Conservation (phyloP, 2,113 vertebrate genomes). For the Pycnonotus jocosus region DNA sequence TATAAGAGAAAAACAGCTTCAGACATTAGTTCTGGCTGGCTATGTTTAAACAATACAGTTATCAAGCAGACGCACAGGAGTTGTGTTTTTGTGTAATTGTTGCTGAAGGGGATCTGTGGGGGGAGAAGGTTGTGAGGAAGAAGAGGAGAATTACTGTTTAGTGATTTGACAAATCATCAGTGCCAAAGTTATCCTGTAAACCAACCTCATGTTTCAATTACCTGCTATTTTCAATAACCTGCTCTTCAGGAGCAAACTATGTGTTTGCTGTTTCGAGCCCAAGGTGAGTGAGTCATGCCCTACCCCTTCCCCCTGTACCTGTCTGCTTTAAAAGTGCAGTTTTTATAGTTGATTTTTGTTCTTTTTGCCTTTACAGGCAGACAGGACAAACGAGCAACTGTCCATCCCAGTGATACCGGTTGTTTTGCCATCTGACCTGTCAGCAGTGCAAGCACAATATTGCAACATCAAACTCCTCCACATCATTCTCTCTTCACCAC, state of each 20-base stretch:
- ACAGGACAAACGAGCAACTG: neutral
- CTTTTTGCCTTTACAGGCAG: neutral
- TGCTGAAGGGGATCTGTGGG: too few species aligned
- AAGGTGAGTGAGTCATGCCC: accelerated
- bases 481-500: neutral
- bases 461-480: neutral
- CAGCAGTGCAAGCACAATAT: neutral
- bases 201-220: neutral
- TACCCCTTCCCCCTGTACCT: neutral
- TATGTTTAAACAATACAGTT: neutral
- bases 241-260: neutral
- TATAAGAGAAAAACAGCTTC: neutral
- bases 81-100: neutral
- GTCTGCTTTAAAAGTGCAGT: neutral
- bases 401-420: neutral
- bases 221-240: neutral
- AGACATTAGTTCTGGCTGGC: neutral
- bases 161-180: neutral
- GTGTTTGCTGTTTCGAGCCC: neutral
- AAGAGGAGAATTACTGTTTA: neutral
- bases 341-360: neutral
- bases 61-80: neutral
- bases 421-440: neutral
- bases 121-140: accelerated
- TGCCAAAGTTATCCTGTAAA: neutral